phyloP scores from a whole-genome alignment of 30 jellyfish, hydroid and myxozoan genomes.

The Cassiopea xamachana region DNA sequence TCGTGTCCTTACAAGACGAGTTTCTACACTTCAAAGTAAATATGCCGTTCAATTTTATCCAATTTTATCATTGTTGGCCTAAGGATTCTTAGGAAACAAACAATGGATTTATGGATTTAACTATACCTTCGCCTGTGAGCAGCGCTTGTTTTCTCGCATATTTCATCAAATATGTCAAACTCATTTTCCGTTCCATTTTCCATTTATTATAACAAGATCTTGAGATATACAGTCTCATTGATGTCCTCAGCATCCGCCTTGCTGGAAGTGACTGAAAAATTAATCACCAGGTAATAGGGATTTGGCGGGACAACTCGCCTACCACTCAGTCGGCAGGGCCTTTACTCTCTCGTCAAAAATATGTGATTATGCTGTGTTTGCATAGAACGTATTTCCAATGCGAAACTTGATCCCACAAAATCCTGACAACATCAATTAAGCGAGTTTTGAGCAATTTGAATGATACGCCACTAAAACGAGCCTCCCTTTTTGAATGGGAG shows the following conservation, averaged over 20 bases:
- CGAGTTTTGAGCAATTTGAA: slow-evolving; percentile 1
- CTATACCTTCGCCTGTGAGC: slow-evolving; percentile 72
- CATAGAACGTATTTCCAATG: background rate
- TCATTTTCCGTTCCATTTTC: slow-evolving; percentile 59
- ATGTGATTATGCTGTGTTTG: background rate
- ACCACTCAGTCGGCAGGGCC: background rate
- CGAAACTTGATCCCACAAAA: slow-evolving; percentile 24
- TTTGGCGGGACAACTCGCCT: slow-evolving; percentile 10
- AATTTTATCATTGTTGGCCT: background rate
- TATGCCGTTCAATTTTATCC: background rate
- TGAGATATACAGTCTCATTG: background rate
- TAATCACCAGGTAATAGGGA: background rate
- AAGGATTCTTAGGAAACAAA: background rate
- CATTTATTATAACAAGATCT: slow-evolving; percentile 16
- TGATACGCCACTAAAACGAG: background rate
- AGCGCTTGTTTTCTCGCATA: slow-evolving; percentile 39
- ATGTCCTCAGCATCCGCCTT: slow-evolving; percentile 1
- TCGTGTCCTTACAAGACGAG: too few species aligned
- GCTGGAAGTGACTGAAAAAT: background rate
- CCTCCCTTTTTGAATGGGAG: slow-evolving; percentile 23
- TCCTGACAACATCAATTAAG: slow-evolving; percentile 20
- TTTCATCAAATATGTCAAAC: slow-evolving; percentile 61
- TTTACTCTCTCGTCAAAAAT: background rate
- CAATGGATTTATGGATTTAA: background rate
- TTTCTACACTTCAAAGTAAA: background rate